Conservation (phyloP, 2,113 vertebrate species). For the Sturnus vulgaris region DNA sequence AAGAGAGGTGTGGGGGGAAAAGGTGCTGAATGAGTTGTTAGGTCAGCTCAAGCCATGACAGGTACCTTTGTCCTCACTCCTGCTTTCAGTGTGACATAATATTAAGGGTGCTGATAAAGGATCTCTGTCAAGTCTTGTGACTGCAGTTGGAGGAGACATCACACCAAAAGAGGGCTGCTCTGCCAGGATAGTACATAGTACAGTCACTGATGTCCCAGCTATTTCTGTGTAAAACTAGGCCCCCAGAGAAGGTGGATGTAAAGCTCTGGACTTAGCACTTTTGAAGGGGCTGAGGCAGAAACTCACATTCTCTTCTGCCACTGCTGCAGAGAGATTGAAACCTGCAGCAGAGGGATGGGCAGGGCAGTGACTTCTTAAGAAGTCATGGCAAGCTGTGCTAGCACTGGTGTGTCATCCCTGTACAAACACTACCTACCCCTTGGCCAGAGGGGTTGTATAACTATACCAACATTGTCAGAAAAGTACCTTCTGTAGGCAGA, state of each 20-base stretch:
- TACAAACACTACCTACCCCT: neutral
- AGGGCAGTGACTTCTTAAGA: neutral
- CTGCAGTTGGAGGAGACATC: neutral
- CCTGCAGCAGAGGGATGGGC: neutral
- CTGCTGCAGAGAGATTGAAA: neutral
- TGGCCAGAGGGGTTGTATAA: neutral
- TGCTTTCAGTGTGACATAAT: neutral
- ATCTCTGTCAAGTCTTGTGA: neutral
- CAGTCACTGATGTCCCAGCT: neutral
- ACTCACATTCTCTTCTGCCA: neutral
- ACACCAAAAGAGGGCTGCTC: neutral
- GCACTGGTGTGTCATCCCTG: rapidly evolving
- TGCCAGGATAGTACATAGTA: rapidly evolving
- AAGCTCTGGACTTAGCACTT: neutral
- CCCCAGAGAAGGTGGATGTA: neutral
- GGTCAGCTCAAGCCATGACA: neutral
- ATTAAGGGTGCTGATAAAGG: conserved; percentile 14
- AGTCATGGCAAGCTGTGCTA: neutral
- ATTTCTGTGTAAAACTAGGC: neutral
- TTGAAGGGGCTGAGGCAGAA: neutral
- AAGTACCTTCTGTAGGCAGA: neutral
- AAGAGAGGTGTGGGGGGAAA: neutral
- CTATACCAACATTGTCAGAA: neutral
- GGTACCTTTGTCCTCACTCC: neutral
- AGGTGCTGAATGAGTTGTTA: neutral